phyloP scores from a whole-genome alignment of 2,113 vertebrate species.

The Noctilio leporinus region DNA sequence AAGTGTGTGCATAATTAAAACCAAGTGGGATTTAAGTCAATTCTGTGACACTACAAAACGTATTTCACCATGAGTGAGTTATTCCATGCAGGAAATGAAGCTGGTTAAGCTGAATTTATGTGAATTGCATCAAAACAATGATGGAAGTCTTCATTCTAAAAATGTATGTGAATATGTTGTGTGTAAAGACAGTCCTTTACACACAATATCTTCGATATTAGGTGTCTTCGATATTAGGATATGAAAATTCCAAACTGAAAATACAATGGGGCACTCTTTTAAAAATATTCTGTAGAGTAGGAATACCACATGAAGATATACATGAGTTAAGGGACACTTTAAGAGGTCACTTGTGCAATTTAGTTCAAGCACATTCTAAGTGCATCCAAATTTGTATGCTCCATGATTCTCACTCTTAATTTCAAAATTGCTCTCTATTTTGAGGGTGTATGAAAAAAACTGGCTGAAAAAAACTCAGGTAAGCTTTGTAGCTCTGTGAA shows the following conservation, averaged over 20 bases:
- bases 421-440: not conserved
- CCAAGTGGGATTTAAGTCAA: not conserved
- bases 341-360: not conserved
- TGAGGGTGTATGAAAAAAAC: not conserved
- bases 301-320: not conserved
- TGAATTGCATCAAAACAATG: not conserved
- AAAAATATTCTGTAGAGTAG: not conserved
- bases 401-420: not conserved
- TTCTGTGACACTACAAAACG: not conserved
- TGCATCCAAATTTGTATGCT: not conserved
- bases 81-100: not conserved
- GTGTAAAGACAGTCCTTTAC: not conserved
- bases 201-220: too few species aligned
- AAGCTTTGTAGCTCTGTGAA: not conserved
- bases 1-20: not conserved
- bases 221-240: not conserved
- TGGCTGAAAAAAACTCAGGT: not conserved
- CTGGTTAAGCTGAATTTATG: not conserved
- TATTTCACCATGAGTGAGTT: not conserved
- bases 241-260: slow-evolving; percentile 19
- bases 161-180: not conserved
- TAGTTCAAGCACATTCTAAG: not conserved
- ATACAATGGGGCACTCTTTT: not conserved
- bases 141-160: not conserved
- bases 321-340: not conserved